Conservation (phyloP, 2,797 vertebrate species). For the Artibeus lituratus region DNA sequence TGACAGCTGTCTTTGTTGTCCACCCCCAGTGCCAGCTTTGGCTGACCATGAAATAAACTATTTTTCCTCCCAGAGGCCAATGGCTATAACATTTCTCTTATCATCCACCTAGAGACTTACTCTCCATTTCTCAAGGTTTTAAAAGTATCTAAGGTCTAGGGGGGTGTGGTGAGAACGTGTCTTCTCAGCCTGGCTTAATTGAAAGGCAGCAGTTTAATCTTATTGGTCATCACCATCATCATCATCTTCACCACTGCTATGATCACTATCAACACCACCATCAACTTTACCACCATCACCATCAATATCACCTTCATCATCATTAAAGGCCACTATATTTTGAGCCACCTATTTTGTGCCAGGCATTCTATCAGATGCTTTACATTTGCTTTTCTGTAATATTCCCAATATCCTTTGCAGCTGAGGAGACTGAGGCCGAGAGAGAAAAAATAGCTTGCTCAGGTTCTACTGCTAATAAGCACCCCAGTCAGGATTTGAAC, state of each 20-base stretch:
- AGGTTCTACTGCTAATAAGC: background rate
- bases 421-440: background rate
- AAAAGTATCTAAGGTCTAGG: constrained; percentile 1
- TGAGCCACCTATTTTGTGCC: background rate
- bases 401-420: background rate
- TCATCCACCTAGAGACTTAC: background rate
- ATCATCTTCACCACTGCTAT: rapidly evolving
- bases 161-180: background rate
- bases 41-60: background rate
- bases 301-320: background rate
- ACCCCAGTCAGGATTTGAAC: background rate
- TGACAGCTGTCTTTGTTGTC: background rate
- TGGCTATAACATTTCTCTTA: background rate
- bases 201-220: background rate
- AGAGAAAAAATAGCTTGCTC: background rate
- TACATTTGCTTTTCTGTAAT: background rate
- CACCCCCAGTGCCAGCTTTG: background rate
- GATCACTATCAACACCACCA: rapidly evolving
- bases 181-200: background rate
- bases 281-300: background rate
- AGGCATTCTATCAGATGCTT: background rate
- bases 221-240: background rate
- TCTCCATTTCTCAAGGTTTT: constrained; percentile 71
- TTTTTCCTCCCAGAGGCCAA: background rate
- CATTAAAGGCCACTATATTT: background rate